A percentile compares a stretch with the other conserved stretches of the same genome.
Conservation (phyloP, 1,140 invertebrate species). For the Mercenaria mercenaria region DNA sequence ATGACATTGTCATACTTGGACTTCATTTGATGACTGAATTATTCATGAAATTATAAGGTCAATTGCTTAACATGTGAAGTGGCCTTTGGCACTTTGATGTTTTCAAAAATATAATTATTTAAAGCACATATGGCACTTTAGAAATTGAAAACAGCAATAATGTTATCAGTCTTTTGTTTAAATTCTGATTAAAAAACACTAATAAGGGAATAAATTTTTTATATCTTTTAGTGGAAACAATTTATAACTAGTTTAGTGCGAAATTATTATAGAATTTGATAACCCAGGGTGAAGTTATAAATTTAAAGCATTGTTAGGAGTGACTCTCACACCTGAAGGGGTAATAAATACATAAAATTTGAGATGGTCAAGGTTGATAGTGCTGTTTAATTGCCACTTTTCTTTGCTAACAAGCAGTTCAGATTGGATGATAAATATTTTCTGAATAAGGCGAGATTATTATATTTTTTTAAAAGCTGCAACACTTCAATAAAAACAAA, state of each 20-base stretch:
- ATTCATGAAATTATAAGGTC: too few species aligned
- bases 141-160: neutral
- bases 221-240: neutral
- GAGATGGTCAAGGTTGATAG: neutral
- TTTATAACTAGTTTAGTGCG: neutral
- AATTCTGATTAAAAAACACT: neutral
- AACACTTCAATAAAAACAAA: neutral
- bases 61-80: too few species aligned
- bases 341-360: conserved; percentile 15
- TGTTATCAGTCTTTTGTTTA: neutral
- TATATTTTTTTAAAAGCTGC: neutral
- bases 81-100: too few species aligned
- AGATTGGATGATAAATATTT: conserved; percentile 10
- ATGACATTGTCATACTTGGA: neutral
- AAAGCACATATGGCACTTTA: neutral
- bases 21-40: neutral
- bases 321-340: neutral
- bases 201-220: neutral
- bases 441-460: neutral
- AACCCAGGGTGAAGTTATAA: neutral
- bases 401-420: neutral
- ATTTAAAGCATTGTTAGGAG: neutral
- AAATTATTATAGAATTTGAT: conserved; percentile 31
- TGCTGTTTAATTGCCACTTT: neutral
- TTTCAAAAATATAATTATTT: neutral